phyloP scores from a whole-genome alignment of 2,113 vertebrate genomes.

The Mixornis gularis region DNA sequence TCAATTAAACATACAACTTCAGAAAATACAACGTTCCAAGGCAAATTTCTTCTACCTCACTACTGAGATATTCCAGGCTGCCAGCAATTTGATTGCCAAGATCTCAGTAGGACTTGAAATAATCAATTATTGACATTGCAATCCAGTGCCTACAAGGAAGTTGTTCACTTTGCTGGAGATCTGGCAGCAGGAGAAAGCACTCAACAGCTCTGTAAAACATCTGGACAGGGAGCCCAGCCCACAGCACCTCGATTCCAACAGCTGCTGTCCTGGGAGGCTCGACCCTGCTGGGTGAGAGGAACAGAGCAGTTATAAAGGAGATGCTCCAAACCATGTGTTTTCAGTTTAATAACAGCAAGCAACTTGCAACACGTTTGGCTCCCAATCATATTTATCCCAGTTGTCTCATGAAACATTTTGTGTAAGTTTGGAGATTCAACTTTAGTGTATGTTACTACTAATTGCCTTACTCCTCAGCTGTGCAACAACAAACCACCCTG shows the following conservation, averaged over 20 bases:
- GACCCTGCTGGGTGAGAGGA: background rate
- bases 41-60: background rate
- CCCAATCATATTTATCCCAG: background rate
- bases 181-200: background rate
- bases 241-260: background rate
- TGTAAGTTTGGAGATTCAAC: conserved; percentile 30
- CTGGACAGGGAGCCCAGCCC: background rate
- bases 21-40: background rate
- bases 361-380: conserved; percentile 26
- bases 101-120: background rate
- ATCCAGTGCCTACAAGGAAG: background rate
- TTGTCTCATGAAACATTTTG: conserved; percentile 41
- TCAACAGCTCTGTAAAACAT: background rate
- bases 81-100: background rate
- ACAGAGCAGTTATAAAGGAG: background rate
- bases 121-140: background rate
- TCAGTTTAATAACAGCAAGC: background rate
- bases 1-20: background rate
- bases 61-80: background rate
- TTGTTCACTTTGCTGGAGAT: background rate
- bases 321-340: background rate
- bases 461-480: conserved; percentile 53
- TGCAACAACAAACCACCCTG: conserved; percentile 15
- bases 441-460: conserved; percentile 9
- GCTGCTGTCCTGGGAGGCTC: background rate